A percentile compares a stretch with the other conserved stretches of the same genome.
Evolutionary conservation across 2,888 invertebrate genomes (phyloP).

Genomic region (Limnephilus marmoratus): DNA sequence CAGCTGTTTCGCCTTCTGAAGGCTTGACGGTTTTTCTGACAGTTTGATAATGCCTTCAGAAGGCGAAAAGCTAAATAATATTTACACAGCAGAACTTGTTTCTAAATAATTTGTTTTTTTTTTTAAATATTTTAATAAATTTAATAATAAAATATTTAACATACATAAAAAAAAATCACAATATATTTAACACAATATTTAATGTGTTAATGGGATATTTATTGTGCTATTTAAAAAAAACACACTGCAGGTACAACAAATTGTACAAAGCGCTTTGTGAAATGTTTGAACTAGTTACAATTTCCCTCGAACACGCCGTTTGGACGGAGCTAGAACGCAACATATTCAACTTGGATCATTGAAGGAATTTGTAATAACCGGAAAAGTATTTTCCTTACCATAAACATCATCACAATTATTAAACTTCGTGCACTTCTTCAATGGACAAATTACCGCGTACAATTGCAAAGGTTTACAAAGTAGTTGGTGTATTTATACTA

Average conservation of each 20-base stretch:
- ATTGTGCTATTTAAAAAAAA: background rate
- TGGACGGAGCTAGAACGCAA: background rate
- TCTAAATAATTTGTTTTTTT: too few relatives aligned
- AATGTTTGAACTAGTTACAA: background rate
- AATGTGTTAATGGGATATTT: background rate
- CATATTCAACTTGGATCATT: background rate
- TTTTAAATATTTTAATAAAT: too few relatives aligned
- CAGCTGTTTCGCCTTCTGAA: too few relatives aligned
- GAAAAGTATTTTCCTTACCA: conserved; percentile 36
- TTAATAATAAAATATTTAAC: too few relatives aligned
- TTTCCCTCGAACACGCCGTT: background rate
- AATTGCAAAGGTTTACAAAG: conserved; percentile 56
- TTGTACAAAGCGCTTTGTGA: background rate
- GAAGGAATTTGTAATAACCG: background rate
- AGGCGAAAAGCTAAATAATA: too few relatives aligned
- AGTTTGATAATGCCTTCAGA: too few relatives aligned
- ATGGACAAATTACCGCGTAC: conserved; percentile 54
- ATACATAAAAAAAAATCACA: background rate
- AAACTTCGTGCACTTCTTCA: conserved; percentile 45
- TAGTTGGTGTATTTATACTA: conserved; percentile 62
- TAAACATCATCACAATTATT: conserved; percentile 25
- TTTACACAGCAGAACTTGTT: too few relatives aligned
- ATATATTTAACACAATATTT: background rate
- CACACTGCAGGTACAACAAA: background rate
- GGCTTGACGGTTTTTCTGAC: too few relatives aligned